Percentiles rank a stretch among this genome's conserved stretches.
phyloP scores from a whole-genome alignment of 64 coral and sea anemone species.

The Cladopsammia gracilis region DNA sequence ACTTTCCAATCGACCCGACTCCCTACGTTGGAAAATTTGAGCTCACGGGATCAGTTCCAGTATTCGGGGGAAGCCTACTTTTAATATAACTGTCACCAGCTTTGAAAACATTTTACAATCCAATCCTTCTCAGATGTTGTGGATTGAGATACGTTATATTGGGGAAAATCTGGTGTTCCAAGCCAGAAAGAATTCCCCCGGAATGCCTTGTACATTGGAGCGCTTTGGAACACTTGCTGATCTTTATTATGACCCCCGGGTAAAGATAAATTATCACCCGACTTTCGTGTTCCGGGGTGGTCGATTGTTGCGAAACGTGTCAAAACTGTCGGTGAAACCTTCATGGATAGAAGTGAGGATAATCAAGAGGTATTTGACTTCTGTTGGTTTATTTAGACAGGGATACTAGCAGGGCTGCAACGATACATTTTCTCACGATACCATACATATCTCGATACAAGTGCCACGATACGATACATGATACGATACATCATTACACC shows the following conservation, averaged over 20 bases:
- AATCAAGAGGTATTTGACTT: too few relatives aligned
- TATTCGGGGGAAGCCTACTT: neutral
- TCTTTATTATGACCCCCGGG: constrained; percentile 36
- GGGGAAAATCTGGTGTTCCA: constrained; percentile 41
- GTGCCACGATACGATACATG: too few relatives aligned
- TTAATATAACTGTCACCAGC: neutral
- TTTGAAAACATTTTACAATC: neutral
- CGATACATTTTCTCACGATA: too few relatives aligned
- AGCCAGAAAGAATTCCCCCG: neutral
- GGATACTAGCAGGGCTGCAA: too few relatives aligned
- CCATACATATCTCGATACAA: too few relatives aligned
- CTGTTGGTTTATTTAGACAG: too few relatives aligned
- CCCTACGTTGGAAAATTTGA: constrained; percentile 19
- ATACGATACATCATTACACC: too few relatives aligned
- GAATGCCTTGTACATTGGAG: neutral
- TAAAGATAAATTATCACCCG: neutral
- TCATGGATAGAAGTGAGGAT: too few relatives aligned
- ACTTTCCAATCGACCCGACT: constrained; percentile 31
- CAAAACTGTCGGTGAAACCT: neutral
- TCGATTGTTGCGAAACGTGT: neutral
- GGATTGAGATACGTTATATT: constrained; percentile 12
- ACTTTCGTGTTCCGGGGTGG: neutral
- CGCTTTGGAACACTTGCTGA: neutral
- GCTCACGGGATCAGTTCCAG: neutral
- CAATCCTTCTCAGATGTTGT: neutral